A percentile compares a stretch with the other conserved stretches of the same genome.
Conservation (phyloP, 2,113 vertebrate genomes). For the Platysteira castanea region DNA sequence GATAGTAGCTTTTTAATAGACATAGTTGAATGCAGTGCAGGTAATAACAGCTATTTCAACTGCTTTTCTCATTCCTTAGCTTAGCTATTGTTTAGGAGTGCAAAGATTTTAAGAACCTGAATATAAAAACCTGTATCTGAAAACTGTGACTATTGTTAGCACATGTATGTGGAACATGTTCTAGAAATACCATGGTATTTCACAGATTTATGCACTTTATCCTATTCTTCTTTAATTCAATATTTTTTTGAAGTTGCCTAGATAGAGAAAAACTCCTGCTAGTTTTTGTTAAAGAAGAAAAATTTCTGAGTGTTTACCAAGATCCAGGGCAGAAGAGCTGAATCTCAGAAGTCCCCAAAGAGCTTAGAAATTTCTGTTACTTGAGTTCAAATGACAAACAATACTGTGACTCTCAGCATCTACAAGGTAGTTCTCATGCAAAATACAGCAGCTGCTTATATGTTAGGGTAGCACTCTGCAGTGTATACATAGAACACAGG, state of each 20-base stretch:
- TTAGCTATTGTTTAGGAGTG: not conserved
- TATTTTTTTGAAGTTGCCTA: not conserved
- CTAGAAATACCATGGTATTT: not conserved
- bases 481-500: not conserved
- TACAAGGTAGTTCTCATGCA: not conserved
- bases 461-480: not conserved
- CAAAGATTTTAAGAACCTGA: not conserved
- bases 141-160: not conserved
- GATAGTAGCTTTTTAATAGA: not conserved
- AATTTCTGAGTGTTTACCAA: not conserved
- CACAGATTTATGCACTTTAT: not conserved
- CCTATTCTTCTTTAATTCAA: not conserved
- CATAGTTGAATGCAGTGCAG: not conserved
- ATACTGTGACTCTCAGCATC: not conserved
- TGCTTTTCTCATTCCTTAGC: not conserved
- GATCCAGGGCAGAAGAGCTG: not conserved
- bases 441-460: not conserved
- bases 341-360: not conserved
- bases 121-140: not conserved
- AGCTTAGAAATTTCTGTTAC: not conserved
- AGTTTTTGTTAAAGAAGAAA: not conserved
- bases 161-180: not conserved
- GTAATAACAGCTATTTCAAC: not conserved
- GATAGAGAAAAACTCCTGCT: not conserved
- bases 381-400: not conserved